Evolutionary conservation across 2,113 vertebrate species (phyloP), one percentile per base, ranked within the genome.

Genomic region (Ageneiosus marmoratus): DNA sequence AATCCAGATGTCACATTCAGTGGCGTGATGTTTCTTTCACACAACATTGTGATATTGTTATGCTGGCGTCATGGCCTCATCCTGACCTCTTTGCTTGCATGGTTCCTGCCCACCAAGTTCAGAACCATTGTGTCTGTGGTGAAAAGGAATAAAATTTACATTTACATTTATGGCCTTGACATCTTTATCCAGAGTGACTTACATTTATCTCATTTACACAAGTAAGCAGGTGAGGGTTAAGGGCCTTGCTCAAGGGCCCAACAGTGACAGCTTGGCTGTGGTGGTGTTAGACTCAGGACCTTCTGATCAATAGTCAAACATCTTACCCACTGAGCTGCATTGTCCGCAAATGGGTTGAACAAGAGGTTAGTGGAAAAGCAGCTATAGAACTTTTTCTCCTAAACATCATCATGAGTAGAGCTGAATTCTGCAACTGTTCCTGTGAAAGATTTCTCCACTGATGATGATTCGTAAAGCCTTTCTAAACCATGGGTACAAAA

Each of bases 401-500:
- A n/a, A n/a, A n/a, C n/a, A n/a, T n/a, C 51, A 11, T 84, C 60
- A 86, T 1, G 46, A 58, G 60, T 85, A 53, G 27, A 87, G 34
- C 32, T 83, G 75, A 44, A 79, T 69, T 83, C 86, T 84, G 51
- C 86, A 79, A 16, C 86, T 84, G 10, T 87, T 87, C n/a, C 55
- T 76, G 44, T 82, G n/a, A 53, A 84, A 87, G 24, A 87, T 63
- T 5, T 82, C 24, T 48, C 83, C 76, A 76, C 79, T 87, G 41
- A 85, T 22, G 29, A 87, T 80, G 22, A 87, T 76, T 41, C 53
- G 75, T 10, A 85, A 65, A 69, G 86, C 83, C 12, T 87, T 87
- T 53, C 80, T 80, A 50, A 85, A 87, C 80, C 83, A 87, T 2
- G 86, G 79, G 58, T 87, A 82, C 41, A 83, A 70, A 34, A 87